phyloP scores from a whole-genome alignment of 1,140 invertebrate species.

The Coenobita brevimanus region DNA sequence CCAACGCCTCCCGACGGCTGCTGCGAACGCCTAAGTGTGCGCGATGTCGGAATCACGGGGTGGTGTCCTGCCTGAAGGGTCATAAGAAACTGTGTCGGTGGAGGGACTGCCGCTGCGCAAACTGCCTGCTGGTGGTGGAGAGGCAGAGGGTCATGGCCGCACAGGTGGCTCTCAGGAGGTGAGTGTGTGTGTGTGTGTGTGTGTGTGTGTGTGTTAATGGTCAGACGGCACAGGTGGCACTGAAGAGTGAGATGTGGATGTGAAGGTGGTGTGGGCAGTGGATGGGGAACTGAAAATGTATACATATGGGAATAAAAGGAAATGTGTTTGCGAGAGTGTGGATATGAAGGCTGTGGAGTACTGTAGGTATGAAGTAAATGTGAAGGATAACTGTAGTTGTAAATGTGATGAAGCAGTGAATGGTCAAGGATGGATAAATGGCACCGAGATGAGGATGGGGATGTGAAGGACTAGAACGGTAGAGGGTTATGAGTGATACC shows the following conservation, averaged over 20 bases:
- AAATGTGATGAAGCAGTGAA: too few species aligned
- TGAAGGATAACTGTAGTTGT: too few species aligned
- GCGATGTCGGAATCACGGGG: constrained; percentile 89
- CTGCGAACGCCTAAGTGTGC: constrained; percentile 89
- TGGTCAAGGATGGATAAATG: too few species aligned
- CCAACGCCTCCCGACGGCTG: constrained; percentile 62
- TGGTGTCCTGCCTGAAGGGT: constrained; percentile 90
- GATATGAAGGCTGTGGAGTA: too few species aligned
- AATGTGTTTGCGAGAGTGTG: too few species aligned
- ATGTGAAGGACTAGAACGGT: too few species aligned
- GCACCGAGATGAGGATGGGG: too few species aligned
- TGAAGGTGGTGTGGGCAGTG: too few species aligned
- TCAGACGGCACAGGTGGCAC: neutral
- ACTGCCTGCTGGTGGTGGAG: constrained; percentile 90
- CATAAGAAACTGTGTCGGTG: constrained; percentile 86
- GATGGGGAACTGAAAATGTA: too few species aligned
- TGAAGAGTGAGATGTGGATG: neutral
- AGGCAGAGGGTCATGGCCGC: constrained; percentile 92
- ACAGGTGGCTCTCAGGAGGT: constrained; percentile 78
- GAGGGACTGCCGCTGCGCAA: constrained; percentile 87
- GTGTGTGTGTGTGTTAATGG: neutral
- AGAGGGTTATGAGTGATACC: too few species aligned
- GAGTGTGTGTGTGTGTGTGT: neutral
- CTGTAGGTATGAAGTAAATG: too few species aligned
- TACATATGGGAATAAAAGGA: too few species aligned